These are phyloP conservation scores for Catamblyrhynchus diadema DNA, from an alignment of 2,797 vertebrate genomes.

Conservation along the genomic window DNA sequence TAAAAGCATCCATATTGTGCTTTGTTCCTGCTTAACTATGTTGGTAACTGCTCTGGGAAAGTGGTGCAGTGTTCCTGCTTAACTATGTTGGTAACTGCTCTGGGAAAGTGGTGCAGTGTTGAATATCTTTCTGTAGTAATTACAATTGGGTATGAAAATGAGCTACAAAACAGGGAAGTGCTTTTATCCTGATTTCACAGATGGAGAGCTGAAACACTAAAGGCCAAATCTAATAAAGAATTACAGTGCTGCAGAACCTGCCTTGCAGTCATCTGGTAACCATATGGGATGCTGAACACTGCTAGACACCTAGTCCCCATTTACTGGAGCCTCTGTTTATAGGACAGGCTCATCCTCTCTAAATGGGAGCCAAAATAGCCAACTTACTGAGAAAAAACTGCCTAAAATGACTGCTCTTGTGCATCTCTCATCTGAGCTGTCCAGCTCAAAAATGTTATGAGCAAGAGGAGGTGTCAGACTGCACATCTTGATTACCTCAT, in stretches of 20 bases:
- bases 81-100: slow-evolving; percentile 2
- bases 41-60: slow-evolving; percentile 19
- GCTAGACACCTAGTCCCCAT: not conserved
- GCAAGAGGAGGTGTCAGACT: not conserved
- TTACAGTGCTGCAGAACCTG: slow-evolving; percentile 23
- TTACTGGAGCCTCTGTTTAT: not conserved
- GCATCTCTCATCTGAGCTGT: not conserved
- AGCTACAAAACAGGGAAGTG: slow-evolving; percentile 20
- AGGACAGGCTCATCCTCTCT: not conserved
- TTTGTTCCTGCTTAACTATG: slow-evolving; percentile 45
- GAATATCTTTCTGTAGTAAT: slow-evolving; percentile 44
- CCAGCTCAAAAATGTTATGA: not conserved
- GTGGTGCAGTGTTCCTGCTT: slow-evolving; percentile 6
- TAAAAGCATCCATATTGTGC: slow-evolving; percentile 25
- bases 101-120: slow-evolving; percentile 2
- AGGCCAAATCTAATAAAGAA: slow-evolving; percentile 58
- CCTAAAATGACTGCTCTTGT: not conserved
- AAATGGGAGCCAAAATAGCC: not conserved
- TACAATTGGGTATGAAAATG: slow-evolving; percentile 43
- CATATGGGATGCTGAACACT: slow-evolving; percentile 11
- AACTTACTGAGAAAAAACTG: not conserved
- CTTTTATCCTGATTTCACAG: slow-evolving; percentile 34
- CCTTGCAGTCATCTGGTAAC: slow-evolving; percentile 32
- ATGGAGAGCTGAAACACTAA: slow-evolving; percentile 40
- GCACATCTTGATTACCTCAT: not conserved